A percentile compares a stretch with the other conserved stretches of the same genome.
These are phyloP conservation scores for Euphydryas editha DNA, from an alignment of 2,888 invertebrate genomes.

Conservation along the genomic window DNA sequence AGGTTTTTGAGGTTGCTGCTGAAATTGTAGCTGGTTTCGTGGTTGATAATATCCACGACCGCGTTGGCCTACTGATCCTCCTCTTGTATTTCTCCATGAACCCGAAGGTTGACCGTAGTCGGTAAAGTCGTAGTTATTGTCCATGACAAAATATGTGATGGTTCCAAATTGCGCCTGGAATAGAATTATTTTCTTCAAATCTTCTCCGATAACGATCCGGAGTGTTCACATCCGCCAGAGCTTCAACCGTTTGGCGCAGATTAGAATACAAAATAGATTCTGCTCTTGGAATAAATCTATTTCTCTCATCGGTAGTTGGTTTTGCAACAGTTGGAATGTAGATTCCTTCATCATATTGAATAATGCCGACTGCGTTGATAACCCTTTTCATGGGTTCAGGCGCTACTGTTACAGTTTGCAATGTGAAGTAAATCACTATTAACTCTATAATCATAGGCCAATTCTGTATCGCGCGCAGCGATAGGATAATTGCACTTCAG, in stretches of 20 bases:
- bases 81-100: too few species aligned
- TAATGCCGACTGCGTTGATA: neutral
- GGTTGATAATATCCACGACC: too few species aligned
- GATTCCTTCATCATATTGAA: neutral
- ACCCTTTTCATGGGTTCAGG: neutral
- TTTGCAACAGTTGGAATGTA: neutral
- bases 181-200: neutral
- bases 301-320: neutral
- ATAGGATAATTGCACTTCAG: neutral
- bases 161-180: neutral
- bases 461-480: neutral
- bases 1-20: too few species aligned
- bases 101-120: too few species aligned
- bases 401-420: neutral
- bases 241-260: neutral
- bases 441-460: neutral
- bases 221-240: neutral
- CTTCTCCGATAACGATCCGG: neutral
- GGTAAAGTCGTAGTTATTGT: too few species aligned
- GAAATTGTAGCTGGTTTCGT: too few species aligned
- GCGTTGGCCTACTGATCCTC: too few species aligned
- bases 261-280: neutral
- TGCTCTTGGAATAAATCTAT: neutral
- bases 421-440: neutral
- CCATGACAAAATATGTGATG: too few species aligned